These are phyloP conservation scores for Brachionus rotundiformis DNA, from an alignment of 1,140 invertebrate genomes.

Conservation along the genomic window DNA sequence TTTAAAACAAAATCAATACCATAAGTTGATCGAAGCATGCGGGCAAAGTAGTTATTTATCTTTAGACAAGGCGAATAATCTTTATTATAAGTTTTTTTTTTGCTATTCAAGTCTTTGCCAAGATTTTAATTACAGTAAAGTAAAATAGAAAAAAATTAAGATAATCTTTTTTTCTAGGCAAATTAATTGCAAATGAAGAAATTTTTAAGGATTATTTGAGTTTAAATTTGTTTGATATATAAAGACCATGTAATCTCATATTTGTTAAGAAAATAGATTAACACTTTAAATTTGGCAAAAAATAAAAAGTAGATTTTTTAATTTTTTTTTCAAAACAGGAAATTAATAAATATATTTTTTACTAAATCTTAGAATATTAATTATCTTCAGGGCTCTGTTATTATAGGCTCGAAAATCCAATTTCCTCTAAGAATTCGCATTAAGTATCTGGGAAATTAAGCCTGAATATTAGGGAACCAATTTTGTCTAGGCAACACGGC, in stretches of 20 bases:
- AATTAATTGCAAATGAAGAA: background rate
- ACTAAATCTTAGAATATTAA: too few relatives aligned
- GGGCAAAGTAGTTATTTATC: background rate
- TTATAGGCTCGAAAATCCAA: background rate
- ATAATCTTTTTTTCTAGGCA: background rate
- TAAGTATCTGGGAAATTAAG: background rate
- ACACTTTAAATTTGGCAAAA: background rate
- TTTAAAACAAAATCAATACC: background rate
- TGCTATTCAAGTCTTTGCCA: background rate
- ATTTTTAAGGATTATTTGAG: background rate
- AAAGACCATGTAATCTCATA: background rate
- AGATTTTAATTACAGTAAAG: background rate
- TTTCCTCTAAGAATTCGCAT: background rate
- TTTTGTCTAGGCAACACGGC: background rate
- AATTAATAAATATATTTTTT: too few relatives aligned
- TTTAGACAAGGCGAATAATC: background rate
- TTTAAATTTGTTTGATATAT: background rate
- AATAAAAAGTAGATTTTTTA: background rate
- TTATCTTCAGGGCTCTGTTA: background rate
- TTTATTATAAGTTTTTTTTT: background rate
- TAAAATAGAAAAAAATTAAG: background rate
- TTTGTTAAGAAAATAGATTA: conserved; percentile 9
- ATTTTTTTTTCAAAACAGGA: too few relatives aligned
- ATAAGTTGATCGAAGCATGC: background rate
- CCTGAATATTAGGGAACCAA: background rate